Base-by-base conservation (phyloP, 1,140 invertebrate genomes). In the Parasteatoda tepidariorum region DNA sequence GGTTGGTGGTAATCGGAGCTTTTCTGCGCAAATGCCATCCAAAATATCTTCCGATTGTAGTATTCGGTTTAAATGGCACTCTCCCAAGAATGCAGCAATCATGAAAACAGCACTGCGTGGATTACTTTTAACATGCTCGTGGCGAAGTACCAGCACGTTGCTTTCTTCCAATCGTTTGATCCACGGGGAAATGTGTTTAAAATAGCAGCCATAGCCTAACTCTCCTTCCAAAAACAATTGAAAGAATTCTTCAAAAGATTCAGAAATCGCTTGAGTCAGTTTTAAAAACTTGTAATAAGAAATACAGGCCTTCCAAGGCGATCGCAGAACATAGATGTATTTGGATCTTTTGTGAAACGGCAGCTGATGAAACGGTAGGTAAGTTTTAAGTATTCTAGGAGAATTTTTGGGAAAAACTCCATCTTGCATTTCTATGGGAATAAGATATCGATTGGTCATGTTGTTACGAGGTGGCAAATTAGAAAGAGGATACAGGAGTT, bases 331-430 rank as follows among this genome's bases (percentile, higher is more conserved):
- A 22, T 68, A 68, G 11, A 68, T 48, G 66, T 68, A 68, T 22
- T 41, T 68, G 0, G 66, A 31, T 41, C 26, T 34, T 28, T 11
- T 68, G 38, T 68, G 41, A 41, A 68, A 41, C 0, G 66, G 66
- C n/a, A 68, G 3, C 0, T n/a, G n/a, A 18, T 28, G 66, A 18
- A 68, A 34, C 18, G 66, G 66, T 11, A 68, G 24, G 24, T 68
- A 48, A 41, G 66, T 68, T 30, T 68, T 68, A 28, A 38, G 26
- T 9, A 68, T 31, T 2, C 73, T 30, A 5, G 83, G 83, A 4
- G 31, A 41, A 5, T 48, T 38, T 24, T 18, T 34, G 5, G 11
- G 22, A 22, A 68, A 22, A 4, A 24, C 26, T 7, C 9, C 61
- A 7, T 18, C 34, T 22, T 24, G 11, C 31, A 38, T 68, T 41